Evolutionary conservation across 2,888 invertebrate species (phyloP), one percentile per base, ranked within the genome.

Genomic region (Idaea aversata): DNA sequence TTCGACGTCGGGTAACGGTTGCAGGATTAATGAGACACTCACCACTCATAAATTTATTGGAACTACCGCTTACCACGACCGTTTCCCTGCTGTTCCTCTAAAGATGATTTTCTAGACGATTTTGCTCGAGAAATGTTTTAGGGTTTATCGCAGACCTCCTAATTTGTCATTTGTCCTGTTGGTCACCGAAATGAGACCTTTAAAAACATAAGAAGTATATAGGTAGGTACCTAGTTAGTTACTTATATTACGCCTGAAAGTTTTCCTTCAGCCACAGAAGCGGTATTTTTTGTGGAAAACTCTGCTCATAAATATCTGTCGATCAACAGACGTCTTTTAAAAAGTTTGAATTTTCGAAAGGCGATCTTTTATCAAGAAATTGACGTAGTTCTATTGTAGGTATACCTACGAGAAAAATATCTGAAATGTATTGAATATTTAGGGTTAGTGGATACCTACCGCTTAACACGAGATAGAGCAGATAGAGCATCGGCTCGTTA

Each of bases 21-120:
- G 77, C 75, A 73, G 72, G 75, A 78, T 81, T 80, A 82, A 82
- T 78, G 80, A 79, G 75, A 72, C 72, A 71, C 71, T 71, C 75
- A 74, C 70, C 75, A 73, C 72, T 77, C 77, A 77, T 82, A 76
- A 79, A 79, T 80, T 77, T 77, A 78, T 78, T 72, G 74, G 58
- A 69, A 69, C 68, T 67, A 70, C 7, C 3, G 13, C 47, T 25
- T 2, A 25, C 25, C 25, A 25, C 25, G 25, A 25, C 25, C 25
- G 25, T 25, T 25, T 25, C 25, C 25, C 25, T 25, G 25, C 25
- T 25, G 3, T 25, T 25, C 5, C 36, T 10, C 36, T 7, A 36
- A 36, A 36, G 10, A 36, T 36, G 47, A 47, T 4, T 47, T 47
- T 47, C 13, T 47, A 47, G 47, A 47, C 10, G 10, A 47, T 10